A percentile compares a stretch with the other conserved stretches of the same genome.
Conservation (phyloP, 2,113 vertebrate species). For the Gnathonemus echidnorhynchus region DNA sequence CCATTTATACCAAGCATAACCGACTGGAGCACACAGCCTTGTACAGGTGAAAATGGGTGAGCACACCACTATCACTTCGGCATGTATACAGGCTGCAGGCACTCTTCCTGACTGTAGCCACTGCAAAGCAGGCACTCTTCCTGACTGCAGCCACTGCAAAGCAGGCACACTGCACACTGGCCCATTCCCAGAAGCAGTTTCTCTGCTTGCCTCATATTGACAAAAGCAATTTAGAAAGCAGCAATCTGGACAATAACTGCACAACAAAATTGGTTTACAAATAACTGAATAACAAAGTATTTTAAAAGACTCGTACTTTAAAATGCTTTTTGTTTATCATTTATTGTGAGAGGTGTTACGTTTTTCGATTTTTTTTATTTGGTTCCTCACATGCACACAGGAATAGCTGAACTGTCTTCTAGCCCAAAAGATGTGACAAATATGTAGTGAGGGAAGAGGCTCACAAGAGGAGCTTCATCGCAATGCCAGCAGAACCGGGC, state of each 20-base stretch:
- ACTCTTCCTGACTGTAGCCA: background rate
- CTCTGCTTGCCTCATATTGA: background rate
- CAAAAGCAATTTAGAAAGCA: background rate
- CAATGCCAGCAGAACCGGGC: background rate
- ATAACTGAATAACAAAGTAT: background rate
- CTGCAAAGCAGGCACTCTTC: too few species aligned
- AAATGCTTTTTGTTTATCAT: too few species aligned
- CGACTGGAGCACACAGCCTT: background rate
- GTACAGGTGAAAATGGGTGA: background rate
- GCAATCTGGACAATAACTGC: background rate
- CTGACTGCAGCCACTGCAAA: background rate
- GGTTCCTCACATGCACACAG: background rate
- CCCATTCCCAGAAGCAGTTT: background rate
- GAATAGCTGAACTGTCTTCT: background rate
- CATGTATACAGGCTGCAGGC: background rate
- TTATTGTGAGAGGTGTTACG: background rate
- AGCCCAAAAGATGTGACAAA: background rate
- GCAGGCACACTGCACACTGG: background rate
- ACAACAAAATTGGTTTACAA: background rate
- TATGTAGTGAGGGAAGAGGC: background rate
- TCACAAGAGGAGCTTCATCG: background rate
- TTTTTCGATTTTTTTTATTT: background rate
- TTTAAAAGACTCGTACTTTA: background rate
- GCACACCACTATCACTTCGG: background rate
- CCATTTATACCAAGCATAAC: background rate